Percentiles rank a stretch among this genome's conserved stretches.
Evolutionary conservation across 2,888 invertebrate species (phyloP).

Genomic region (Erebia palarica): DNA sequence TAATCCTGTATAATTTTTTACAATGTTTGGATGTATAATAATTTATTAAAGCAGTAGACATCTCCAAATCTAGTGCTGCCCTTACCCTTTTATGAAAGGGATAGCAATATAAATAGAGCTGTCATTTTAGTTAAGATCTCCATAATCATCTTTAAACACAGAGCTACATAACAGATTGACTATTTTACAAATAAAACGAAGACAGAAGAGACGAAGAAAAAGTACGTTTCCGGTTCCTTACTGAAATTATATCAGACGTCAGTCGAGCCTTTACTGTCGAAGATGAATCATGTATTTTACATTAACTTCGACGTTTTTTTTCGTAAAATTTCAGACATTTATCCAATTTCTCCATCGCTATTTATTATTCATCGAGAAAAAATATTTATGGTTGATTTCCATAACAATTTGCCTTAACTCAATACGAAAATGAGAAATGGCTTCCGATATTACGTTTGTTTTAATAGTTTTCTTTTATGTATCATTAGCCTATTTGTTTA

Average conservation of each 20-base stretch:
- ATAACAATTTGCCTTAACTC: background rate
- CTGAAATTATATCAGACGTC: constrained; percentile 5
- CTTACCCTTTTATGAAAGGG: too few species aligned
- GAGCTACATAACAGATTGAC: background rate
- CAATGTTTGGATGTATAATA: too few species aligned
- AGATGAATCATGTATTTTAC: constrained; percentile 22
- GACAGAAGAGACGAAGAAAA: constrained; percentile 1
- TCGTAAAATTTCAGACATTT: constrained; percentile 12
- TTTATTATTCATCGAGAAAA: constrained; percentile 16
- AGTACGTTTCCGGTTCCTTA: constrained; percentile 14
- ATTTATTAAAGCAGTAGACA: too few species aligned
- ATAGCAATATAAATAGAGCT: too few species aligned
- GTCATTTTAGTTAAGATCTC: too few species aligned
- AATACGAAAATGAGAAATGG: constrained; percentile 3
- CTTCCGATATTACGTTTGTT: background rate
- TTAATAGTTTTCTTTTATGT: background rate
- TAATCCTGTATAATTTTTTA: too few species aligned
- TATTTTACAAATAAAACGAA: constrained; percentile 13
- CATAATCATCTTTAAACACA: background rate
- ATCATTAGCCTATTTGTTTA: background rate
- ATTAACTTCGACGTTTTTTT: constrained; percentile 13
- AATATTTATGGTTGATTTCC: constrained; percentile 1
- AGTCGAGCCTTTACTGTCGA: constrained; percentile 18
- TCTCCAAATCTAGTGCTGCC: too few species aligned
- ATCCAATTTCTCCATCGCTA: constrained; percentile 13